Evolutionary conservation across 1,140 invertebrate genomes (phyloP), one percentile per base, ranked within the genome.

Genomic region (Lineus longissimus): DNA sequence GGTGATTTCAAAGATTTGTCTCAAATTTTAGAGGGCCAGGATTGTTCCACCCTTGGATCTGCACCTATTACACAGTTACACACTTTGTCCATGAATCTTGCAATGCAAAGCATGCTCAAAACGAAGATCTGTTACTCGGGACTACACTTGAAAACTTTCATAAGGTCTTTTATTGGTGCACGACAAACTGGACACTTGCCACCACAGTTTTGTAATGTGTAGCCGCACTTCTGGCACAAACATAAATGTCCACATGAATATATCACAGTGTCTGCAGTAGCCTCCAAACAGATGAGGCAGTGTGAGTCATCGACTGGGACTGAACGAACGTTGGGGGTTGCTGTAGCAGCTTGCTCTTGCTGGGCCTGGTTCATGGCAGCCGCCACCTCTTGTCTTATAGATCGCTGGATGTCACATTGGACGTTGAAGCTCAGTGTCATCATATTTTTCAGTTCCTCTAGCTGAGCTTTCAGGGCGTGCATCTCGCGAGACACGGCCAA

Each of bases 191-290:
- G 80, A 68, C 80, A 81, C 25, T 76, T 75, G 25, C 63, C 61
- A 13, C 69, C 68, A 1, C 68, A 63, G 22, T 64, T 51, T 59
- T 75, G 64, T 6, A 81, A 70, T 55, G 76, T 65, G 40, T 73
- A 68, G 6, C 75, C 78, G 72, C 80, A 81, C 2, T 59, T 57
- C 59, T 71, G 77, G 63, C 80, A 81, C 0, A 78, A 68, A 58
- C 80, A 80, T 71, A 81, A 73, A 61, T 81, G 80, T 27, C 80
- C 80, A 74, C 80, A 81, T 62, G 78, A 76, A 56, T 81, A 80
- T n/a, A 81, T 67, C 2, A 80, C 80, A 2, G 74, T 70, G 66
- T 81, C 78, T 11, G 74, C 73, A 51, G 68, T 64, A 41, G 69
- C 71, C 25, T 80, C 78, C 43, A 79, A 63, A 60, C 80, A 81